These are phyloP conservation scores for Cyclophora punctaria DNA, from an alignment of 2,888 invertebrate species.

Conservation along the genomic window DNA sequence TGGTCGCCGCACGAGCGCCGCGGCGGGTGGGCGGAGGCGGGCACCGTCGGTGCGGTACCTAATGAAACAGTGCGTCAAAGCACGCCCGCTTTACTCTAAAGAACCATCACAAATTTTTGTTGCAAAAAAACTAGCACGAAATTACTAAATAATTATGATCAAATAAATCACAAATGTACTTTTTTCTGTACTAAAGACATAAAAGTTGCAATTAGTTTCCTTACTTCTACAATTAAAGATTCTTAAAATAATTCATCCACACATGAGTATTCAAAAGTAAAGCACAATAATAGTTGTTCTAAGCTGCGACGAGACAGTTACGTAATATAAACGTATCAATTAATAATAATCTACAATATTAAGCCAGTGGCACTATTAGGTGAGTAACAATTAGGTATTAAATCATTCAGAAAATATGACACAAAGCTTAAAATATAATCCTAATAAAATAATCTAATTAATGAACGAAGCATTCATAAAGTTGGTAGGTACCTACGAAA, in stretches of 20 bases:
- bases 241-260: constrained; percentile 62
- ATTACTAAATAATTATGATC: constrained; percentile 50
- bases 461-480: constrained; percentile 23
- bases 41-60: no score
- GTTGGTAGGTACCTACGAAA: constrained; percentile 39
- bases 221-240: constrained; percentile 17
- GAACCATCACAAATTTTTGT: constrained; percentile 1
- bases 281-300: constrained; percentile 67
- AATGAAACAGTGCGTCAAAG: background rate
- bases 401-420: constrained; percentile 60
- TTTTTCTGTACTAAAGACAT: constrained; percentile 65
- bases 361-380: constrained; percentile 68
- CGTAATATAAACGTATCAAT: constrained; percentile 30
- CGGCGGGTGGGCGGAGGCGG: no score
- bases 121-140: constrained; percentile 35
- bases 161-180: constrained; percentile 68
- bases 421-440: constrained; percentile 57
- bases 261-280: constrained; percentile 74
- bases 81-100: background rate
- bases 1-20: no score
- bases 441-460: constrained; percentile 33
- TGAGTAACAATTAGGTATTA: constrained; percentile 45
- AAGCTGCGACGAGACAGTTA: constrained; percentile 69
- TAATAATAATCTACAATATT: constrained; percentile 47
- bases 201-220: constrained; percentile 51